Conservation (phyloP, 2,113 vertebrate species). For the Anarhynchus alexandrinus region DNA sequence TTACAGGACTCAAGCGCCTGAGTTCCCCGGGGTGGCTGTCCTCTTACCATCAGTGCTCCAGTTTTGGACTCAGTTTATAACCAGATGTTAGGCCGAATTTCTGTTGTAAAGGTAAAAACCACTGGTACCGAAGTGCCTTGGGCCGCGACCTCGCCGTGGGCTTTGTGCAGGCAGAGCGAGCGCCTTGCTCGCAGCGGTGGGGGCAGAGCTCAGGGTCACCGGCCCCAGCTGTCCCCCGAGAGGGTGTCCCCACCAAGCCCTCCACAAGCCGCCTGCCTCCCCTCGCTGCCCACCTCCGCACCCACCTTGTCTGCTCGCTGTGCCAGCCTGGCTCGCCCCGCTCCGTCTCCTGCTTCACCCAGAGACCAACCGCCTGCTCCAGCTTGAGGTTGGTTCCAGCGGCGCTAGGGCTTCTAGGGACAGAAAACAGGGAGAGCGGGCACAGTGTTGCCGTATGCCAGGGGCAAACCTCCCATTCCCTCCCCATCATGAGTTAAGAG, state of each 20-base stretch:
- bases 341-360: slow-evolving; percentile 9
- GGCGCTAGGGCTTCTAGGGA: neutral
- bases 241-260: neutral
- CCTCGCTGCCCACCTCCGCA: neutral
- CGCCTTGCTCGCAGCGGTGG: neutral
- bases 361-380: neutral
- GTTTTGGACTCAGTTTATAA: slow-evolving; percentile 67
- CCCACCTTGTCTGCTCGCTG: neutral
- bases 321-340: neutral
- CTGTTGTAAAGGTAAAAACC: slow-evolving; percentile 67
- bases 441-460: neutral
- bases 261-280: neutral
- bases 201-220: neutral
- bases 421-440: neutral
- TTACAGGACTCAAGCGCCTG: slow-evolving; percentile 67
- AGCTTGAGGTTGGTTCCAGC: slow-evolving; percentile 16
- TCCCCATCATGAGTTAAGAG: neutral
- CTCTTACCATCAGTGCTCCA: slow-evolving; percentile 55
- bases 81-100: slow-evolving; percentile 71
- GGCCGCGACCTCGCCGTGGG: slow-evolving; percentile 3
- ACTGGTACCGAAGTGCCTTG: slow-evolving; percentile 1
- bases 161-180: neutral
- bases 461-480: neutral
- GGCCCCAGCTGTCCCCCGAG: neutral
- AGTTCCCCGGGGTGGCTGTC: slow-evolving; percentile 62